Evolutionary conservation across 2,113 vertebrate genomes (phyloP), one percentile per base, ranked within the genome.

Genomic region (Oncorhynchus nerka): DNA sequence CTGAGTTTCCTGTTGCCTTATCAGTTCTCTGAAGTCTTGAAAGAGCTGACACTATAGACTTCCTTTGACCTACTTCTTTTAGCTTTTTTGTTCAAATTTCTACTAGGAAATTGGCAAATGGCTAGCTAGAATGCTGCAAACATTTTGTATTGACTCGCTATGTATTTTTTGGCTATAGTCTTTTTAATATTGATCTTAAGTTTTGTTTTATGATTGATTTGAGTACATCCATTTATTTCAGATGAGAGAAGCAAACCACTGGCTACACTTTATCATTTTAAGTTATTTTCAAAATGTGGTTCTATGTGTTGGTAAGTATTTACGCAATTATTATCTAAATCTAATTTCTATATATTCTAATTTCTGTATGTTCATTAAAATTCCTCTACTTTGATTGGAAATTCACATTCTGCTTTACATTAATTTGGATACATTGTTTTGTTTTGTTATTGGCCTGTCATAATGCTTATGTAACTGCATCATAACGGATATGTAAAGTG

Each of bases 241-340:
- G 65, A 78, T 76, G 72, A 79, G 32, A 70, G 32, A 75, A 77
- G 69, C 28, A 20, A 61, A 55, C 55, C 1, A n/a, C 59, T 34
- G 6, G 48, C 0, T 62, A 70, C 20, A 45, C 62, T 67, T 59
- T 34, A 59, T 55, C 51, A 51, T 24, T n/a, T 76, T 30, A 20
- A 11, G 22, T 0, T 70, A 51, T 61, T 68, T 64, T 68, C 19
- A 81, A 66, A 68, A 87, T 89, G 86, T 32, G 74, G 64, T 66
- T 82, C 48, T 22, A 83, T 57, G 26, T 81, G n/a, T 81, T 77
- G 87, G 90, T 91, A 79, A 90, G 89, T 89, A 62, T 70, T 59
- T 5, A 5, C 22, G 0, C 13, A 8, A 77, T 70, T 13, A 66
- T 74, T 68, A 62, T 62, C 59, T 11, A 22, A 8, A 62, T 62